Conservation (phyloP, 2,113 vertebrate genomes). For the Takifugu bimaculatus region DNA sequence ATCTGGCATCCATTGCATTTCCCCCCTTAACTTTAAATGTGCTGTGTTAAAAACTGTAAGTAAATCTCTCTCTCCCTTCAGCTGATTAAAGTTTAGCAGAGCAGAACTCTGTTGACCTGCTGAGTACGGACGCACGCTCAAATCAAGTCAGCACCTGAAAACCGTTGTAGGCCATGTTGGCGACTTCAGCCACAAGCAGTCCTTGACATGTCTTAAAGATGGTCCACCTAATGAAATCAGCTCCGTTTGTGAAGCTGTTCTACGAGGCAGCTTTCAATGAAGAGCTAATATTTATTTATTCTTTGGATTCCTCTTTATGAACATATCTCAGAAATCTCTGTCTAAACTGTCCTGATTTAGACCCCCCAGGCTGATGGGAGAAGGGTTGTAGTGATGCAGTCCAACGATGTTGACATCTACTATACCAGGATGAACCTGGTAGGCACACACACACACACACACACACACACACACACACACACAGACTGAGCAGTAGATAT, state of each 20-base stretch:
- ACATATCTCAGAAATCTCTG: not conserved
- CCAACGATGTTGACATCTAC: slow-evolving; percentile 98
- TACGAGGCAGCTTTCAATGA: not conserved
- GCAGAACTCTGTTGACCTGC: not conserved
- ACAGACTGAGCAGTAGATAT: not conserved
- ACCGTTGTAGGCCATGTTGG: not conserved
- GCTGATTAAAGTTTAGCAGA: not conserved
- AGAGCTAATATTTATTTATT: not conserved
- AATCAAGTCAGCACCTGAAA: slow-evolving; percentile 4
- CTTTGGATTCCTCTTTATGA: not conserved
- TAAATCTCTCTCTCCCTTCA: slow-evolving; percentile 3
- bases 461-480: not conserved
- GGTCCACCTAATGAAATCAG: not conserved
- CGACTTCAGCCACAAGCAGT: slow-evolving; percentile 9
- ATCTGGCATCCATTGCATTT: not conserved
- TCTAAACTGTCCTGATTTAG: slow-evolving; percentile 54
- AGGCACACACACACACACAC: slow-evolving; percentile 9
- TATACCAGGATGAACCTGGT: slow-evolving; percentile 99
- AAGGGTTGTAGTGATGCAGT: slow-evolving; percentile 98
- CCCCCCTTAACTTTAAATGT: not conserved
- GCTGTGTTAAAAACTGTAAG: too few species aligned
- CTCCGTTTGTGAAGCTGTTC: not conserved
- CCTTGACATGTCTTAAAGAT: slow-evolving; percentile 10
- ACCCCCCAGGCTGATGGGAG: slow-evolving; percentile 95
- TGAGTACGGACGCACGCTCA: not conserved